phyloP scores from a whole-genome alignment of 2,113 vertebrate genomes.

The Clarias gariepinus region DNA sequence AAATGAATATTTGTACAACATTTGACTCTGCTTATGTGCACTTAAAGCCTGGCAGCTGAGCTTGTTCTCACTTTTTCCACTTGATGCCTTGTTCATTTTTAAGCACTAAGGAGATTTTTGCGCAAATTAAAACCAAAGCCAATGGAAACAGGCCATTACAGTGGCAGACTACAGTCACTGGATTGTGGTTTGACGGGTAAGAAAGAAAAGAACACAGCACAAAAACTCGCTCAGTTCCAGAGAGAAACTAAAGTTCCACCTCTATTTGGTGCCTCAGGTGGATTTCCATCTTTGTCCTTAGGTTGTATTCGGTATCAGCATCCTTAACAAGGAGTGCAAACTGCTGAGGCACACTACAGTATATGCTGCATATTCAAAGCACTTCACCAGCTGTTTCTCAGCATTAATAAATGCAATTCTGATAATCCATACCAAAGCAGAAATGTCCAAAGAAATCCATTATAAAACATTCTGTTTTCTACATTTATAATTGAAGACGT shows the following conservation, averaged over 20 bases:
- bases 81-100: background rate
- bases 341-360: background rate
- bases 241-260: conserved; percentile 1
- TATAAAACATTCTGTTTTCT: background rate
- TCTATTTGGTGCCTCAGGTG: background rate
- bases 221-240: conserved; percentile 6
- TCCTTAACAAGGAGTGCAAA: background rate
- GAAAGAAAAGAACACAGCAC: background rate
- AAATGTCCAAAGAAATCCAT: background rate
- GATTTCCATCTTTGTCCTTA: background rate
- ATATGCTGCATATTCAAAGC: background rate
- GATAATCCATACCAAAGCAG: background rate
- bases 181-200: conserved; percentile 24
- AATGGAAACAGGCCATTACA: conserved; percentile 25
- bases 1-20: conserved; percentile 45
- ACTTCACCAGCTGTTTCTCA: conserved; percentile 1
- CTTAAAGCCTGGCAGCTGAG: conserved; percentile 34
- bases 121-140: conserved; percentile 31
- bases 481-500: background rate
- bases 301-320: background rate
- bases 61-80: conserved; percentile 21
- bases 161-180: conserved; percentile 5
- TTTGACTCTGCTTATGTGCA: conserved; percentile 26
- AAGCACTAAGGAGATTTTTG: conserved; percentile 5
- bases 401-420: conserved; percentile 23